Percentiles rank a stretch among this genome's conserved stretches.
Conservation (phyloP, 2,797 vertebrate species). For the Rhodeus uyekii region DNA sequence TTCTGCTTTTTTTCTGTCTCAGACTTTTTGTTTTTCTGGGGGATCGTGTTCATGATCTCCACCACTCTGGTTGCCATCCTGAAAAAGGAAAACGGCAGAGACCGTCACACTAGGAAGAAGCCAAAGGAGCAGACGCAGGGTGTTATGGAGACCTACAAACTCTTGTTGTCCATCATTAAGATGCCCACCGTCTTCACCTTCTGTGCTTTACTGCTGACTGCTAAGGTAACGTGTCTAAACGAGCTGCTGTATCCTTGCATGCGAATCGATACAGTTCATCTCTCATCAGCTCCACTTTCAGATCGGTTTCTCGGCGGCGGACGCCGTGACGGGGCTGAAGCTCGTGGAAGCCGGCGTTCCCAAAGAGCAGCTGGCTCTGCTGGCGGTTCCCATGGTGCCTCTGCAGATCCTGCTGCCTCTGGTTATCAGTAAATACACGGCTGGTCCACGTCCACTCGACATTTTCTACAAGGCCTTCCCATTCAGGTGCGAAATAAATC, state of each 20-base stretch:
- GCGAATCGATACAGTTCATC: too few species aligned
- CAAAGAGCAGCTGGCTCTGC: slow-evolving; percentile 92
- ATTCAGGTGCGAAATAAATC: slow-evolving; percentile 79
- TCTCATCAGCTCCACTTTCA: slow-evolving; percentile 54
- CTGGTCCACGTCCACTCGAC: slow-evolving; percentile 91
- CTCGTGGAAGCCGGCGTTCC: slow-evolving; percentile 95
- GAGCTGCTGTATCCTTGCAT: too few species aligned
- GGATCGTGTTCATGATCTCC: slow-evolving; percentile 89
- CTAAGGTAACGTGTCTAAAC: too few species aligned
- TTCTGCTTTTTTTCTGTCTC: slow-evolving; percentile 50
- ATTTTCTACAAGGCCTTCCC: slow-evolving; percentile 96
- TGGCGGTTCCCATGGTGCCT: slow-evolving; percentile 98
- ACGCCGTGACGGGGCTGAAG: slow-evolving; percentile 95
- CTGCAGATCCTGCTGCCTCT: slow-evolving; percentile 93
- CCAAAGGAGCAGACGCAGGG: slow-evolving; percentile 86
- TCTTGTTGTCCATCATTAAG: slow-evolving; percentile 89
- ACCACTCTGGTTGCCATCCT: slow-evolving; percentile 93
- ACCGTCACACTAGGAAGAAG: slow-evolving; percentile 60
- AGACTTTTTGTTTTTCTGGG: slow-evolving; percentile 99
- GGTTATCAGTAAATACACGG: slow-evolving; percentile 97
- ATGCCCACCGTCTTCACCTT: slow-evolving; percentile 95
- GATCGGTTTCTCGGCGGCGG: slow-evolving; percentile 96
- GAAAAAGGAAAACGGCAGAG: slow-evolving; percentile 85
- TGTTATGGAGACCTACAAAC: slow-evolving; percentile 90
- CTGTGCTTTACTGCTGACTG: slow-evolving; percentile 90